These are phyloP conservation scores for Drosophila mojavensis DNA, from an alignment of 1,140 invertebrate species.

Conservation along the genomic window DNA sequence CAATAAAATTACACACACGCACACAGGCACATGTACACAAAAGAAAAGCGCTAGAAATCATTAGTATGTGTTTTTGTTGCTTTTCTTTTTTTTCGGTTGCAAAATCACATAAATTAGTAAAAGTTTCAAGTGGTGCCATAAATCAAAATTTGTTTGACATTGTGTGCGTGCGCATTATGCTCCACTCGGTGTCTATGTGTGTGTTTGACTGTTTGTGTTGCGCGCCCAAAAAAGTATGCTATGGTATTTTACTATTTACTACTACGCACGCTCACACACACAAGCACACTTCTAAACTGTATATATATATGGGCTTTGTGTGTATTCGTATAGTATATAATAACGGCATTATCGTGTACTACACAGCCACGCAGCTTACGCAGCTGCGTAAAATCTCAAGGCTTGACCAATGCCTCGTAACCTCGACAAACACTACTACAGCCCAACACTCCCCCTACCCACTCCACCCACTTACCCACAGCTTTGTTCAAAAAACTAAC, in stretches of 20 bases:
- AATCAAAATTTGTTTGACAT: slow-evolving; percentile 39
- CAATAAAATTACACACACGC: slow-evolving; percentile 64
- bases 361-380: slow-evolving; percentile 65
- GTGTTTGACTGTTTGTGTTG: slow-evolving; percentile 42
- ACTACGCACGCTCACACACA: slow-evolving; percentile 70
- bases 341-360: slow-evolving; percentile 73
- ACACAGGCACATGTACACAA: slow-evolving; percentile 23
- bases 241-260: slow-evolving; percentile 76
- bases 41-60: slow-evolving; percentile 36
- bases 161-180: slow-evolving; percentile 36
- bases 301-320: slow-evolving; percentile 2
- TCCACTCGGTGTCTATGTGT: slow-evolving; percentile 6
- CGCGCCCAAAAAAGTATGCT: slow-evolving; percentile 78
- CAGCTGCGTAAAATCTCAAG: slow-evolving; percentile 78
- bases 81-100: slow-evolving; percentile 7
- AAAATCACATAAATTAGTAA: slow-evolving; percentile 53
- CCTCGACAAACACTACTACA: slow-evolving; percentile 32
- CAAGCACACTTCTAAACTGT: slow-evolving; percentile 22
- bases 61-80: slow-evolving; percentile 18
- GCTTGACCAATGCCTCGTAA: slow-evolving; percentile 71
- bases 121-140: slow-evolving; percentile 50
- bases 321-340: slow-evolving; percentile 52
- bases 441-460: neutral
- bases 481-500: slow-evolving; percentile 17
- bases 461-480: neutral